Percentiles rank a stretch among this genome's conserved stretches.
Conservation (phyloP, 2,888 invertebrate species). For the Diplolepis rosae region DNA sequence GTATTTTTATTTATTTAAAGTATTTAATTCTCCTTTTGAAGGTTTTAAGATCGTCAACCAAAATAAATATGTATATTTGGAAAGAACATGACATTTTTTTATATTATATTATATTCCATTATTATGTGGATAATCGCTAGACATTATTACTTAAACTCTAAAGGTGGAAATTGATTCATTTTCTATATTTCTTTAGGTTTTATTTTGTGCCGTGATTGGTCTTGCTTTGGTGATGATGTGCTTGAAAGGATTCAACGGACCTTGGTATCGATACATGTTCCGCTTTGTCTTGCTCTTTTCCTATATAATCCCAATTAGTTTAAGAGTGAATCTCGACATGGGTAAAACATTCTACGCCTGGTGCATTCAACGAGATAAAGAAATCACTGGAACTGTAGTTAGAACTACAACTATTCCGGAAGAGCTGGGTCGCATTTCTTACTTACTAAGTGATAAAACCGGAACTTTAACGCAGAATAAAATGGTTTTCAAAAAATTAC, state of each 20-base stretch:
- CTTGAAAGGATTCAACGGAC: conserved; percentile 96
- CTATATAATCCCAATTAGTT: conserved; percentile 98
- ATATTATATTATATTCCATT: too few relatives aligned
- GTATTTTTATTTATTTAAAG: too few relatives aligned
- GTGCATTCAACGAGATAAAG: conserved; percentile 94
- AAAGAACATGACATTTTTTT: too few relatives aligned
- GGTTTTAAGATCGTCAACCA: background rate
- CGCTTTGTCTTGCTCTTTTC: conserved; percentile 97
- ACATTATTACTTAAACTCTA: too few relatives aligned
- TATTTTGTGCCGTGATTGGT: conserved; percentile 93
- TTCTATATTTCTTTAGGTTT: conserved; percentile 74
- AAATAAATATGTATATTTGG: too few relatives aligned
- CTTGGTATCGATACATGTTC: conserved; percentile 97
- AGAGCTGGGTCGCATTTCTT: conserved; percentile 96
- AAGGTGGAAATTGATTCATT: too few relatives aligned
- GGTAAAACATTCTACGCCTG: conserved; percentile 98
- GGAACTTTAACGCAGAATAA: conserved; percentile 99
- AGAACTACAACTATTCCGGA: conserved; percentile 99
- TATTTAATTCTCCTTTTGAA: conserved; percentile 27
- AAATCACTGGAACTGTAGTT: conserved; percentile 95
- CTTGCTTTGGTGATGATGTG: conserved; percentile 96
- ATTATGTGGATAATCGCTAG: too few relatives aligned
- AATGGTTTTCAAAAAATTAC: conserved; percentile 97
- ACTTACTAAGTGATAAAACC: conserved; percentile 98
- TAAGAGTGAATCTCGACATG: conserved; percentile 98